Base-by-base conservation (phyloP, 2,888 invertebrate genomes). In the Disparrhopalites patrizii region DNA sequence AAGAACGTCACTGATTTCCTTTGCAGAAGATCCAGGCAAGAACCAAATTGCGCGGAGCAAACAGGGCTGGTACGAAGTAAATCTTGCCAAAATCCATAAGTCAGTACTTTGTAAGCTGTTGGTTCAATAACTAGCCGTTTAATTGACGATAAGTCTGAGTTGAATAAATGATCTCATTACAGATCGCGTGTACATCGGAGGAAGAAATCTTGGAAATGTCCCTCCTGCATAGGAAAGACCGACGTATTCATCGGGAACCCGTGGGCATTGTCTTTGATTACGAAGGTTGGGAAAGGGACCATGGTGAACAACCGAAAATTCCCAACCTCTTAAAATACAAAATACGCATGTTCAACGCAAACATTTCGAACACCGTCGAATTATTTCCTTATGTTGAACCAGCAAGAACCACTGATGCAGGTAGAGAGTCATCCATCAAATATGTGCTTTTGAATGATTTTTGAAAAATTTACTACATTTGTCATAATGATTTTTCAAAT, bases 181-280 rank as follows among this genome's bases (percentile, higher is more conserved):
- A 51, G 51, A 51, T 51, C 7, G 51, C 51, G 7, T 51, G 51
- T 51, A 13, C 10, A 13, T 51, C 51, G 4, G 25, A 3, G 25
- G 20, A 51, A 23, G 51, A 51, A 51, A 51, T 72, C n/a, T 25
- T 67, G 13, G 72, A 70, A 47, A 52, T 62, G 10, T 64, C 68
- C 3, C 3, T 73, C 8, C 25, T 66, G 13, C 70, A 73, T 51
- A 57, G 66, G 10, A 61, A 61, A 27, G 66, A 66, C 15, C 40
- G 43, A 1, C 38, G 36, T 27, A 33, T 25, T 25, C 72, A 73
- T 25, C 54, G 33, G 13, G 18, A 20, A 13, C 72, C 72, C 1
- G 43, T 70, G 10, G 71, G 61, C 15, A 61, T 73, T 1, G 25
- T 65, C 1, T 73, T 73, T 40, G 33, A 51, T 0, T 66, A 66